Evolutionary conservation across 2,888 invertebrate species (phyloP).

Genomic region (Panopea generosa): DNA sequence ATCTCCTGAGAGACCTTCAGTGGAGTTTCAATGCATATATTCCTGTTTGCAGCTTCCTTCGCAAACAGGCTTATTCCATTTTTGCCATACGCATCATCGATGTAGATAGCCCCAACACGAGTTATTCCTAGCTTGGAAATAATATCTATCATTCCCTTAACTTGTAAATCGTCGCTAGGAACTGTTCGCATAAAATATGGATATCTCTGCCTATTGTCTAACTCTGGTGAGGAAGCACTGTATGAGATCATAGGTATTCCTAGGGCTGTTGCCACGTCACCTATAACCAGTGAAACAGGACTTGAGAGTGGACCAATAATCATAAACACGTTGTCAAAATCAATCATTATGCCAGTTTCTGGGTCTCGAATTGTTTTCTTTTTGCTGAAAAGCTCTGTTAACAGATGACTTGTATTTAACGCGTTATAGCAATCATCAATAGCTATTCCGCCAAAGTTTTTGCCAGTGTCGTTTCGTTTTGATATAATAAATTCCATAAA

Average conservation of each 20-base stretch:
- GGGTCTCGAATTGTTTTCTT: slow-evolving; percentile 49
- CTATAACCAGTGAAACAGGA: slow-evolving; percentile 66
- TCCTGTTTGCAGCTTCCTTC: slow-evolving; percentile 53
- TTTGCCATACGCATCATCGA: slow-evolving; percentile 73
- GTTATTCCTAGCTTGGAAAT: slow-evolving; percentile 63
- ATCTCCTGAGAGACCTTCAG: slow-evolving; percentile 55
- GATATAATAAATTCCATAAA: slow-evolving; percentile 61
- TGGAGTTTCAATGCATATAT: slow-evolving; percentile 74
- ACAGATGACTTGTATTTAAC: slow-evolving; percentile 56
- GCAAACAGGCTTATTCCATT: slow-evolving; percentile 66
- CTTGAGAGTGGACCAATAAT: slow-evolving; percentile 87
- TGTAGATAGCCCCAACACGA: slow-evolving; percentile 71
- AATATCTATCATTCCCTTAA: slow-evolving; percentile 68
- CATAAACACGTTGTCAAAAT: slow-evolving; percentile 78
- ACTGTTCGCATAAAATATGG: slow-evolving; percentile 75
- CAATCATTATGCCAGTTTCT: slow-evolving; percentile 35
- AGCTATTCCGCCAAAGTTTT: slow-evolving; percentile 67
- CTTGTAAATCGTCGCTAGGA: slow-evolving; percentile 72
- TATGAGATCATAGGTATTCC: slow-evolving; percentile 72
- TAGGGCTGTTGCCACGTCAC: slow-evolving; percentile 64
- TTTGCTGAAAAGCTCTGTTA: slow-evolving; percentile 64
- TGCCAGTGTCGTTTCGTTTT: slow-evolving; percentile 25
- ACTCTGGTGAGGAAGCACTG: slow-evolving; percentile 67
- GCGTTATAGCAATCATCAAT: slow-evolving; percentile 75
- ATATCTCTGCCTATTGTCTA: slow-evolving; percentile 68